These are phyloP conservation scores for Otolemur garnettii DNA, from an alignment of 2,113 vertebrate species.

Conservation along the genomic window DNA sequence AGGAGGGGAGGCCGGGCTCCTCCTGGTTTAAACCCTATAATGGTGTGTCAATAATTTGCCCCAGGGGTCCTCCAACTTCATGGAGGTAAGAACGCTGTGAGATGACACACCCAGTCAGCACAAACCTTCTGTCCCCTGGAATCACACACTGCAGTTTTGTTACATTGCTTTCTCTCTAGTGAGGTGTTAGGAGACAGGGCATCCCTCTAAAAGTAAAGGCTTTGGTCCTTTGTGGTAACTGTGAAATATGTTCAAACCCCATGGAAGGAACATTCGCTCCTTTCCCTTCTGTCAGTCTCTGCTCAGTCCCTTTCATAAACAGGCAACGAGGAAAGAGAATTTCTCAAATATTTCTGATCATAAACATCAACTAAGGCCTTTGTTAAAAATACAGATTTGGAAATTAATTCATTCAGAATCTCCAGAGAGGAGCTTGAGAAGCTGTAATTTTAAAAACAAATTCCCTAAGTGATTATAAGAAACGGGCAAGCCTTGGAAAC, in stretches of 20 bases:
- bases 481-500: not conserved
- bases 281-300: not conserved
- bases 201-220: not conserved
- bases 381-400: not conserved
- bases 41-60: not conserved
- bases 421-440: not conserved
- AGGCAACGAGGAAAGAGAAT: not conserved
- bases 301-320: not conserved
- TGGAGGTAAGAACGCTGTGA: not conserved
- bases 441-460: not conserved
- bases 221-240: not conserved
- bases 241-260: not conserved
- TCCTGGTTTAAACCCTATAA: not conserved
- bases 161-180: not conserved
- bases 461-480: not conserved
- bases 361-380: not conserved
- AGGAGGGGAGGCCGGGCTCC: not conserved
- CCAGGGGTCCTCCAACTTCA: not conserved
- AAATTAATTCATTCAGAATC: slow-evolving; percentile 51
- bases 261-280: not conserved
- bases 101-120: not conserved
- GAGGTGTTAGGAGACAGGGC: not conserved
- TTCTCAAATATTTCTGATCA: not conserved
- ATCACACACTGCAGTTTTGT: not conserved
- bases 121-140: not conserved